Base-by-base conservation (phyloP, 2,888 invertebrate genomes). In the Athrips mouffetella region DNA sequence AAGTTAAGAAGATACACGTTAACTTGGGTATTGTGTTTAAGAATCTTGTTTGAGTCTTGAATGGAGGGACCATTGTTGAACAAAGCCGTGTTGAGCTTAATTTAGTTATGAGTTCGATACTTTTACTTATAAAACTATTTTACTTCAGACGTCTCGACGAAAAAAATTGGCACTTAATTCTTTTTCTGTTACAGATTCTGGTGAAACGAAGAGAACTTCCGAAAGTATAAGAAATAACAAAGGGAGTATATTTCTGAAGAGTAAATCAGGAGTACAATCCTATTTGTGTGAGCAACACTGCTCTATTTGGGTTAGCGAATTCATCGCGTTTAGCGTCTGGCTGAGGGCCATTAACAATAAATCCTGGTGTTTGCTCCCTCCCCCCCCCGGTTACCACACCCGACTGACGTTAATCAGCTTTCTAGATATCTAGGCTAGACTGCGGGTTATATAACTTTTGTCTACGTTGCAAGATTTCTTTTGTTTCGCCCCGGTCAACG, bases 381-480 rank as follows among this genome's bases (percentile, higher is more conserved):
- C 61, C 60, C 60, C 59, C 55, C 55, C 63, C 59, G 60, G 67
- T 65, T 70, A 59, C 65, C 68, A 56, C 61, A 61, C 68, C 66
- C 65, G 64, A 55, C 73, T 74, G 73, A 80, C 78, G 76, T 77
- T 82, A 82, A 85, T 86, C 83, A 86, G 80, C 73, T 76, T 77
- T 73, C 69, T 73, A 64, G 42, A 42, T 70, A 70, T 77, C 77
- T 76, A 76, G 73, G 76, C 74, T 71, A 31, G 13, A 31, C 31
- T 13, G 15, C 16, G 11, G 18, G 10, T 37, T 13, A 21, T 40
- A n/a, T 40, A 18, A 67, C 70, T 66, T 73, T 73, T 66, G 62
- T 70, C 67, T 59, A 60, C 62, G 67, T 74, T 52, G 48, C 52
- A 5, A 21, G 37, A 21, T 37, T 52, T 41, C 47, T 33, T 39